Evolutionary conservation across 1,140 invertebrate species (phyloP).

Genomic region (Teleogryllus occipitalis): DNA sequence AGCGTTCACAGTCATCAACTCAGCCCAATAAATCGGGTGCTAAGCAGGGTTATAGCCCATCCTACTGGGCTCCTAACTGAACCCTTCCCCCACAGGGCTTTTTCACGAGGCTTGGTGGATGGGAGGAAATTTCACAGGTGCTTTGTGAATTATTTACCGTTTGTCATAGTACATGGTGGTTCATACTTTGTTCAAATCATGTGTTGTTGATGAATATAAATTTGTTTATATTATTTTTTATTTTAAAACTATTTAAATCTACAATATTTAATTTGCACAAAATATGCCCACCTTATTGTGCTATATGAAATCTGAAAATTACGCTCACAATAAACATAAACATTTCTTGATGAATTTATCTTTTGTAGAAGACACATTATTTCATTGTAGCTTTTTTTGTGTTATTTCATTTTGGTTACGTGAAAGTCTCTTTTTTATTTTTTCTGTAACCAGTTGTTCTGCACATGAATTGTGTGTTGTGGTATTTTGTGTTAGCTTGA

Average conservation of each 20-base stretch:
- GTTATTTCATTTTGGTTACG: constrained; percentile 13
- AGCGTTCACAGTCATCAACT: constrained; percentile 55
- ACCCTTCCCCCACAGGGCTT: not conserved
- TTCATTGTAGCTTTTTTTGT: constrained; percentile 19
- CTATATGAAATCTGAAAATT: constrained; percentile 10
- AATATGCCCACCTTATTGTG: constrained; percentile 15
- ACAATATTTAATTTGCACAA: constrained; percentile 17
- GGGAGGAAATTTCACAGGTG: constrained; percentile 8
- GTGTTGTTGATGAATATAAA: constrained; percentile 16
- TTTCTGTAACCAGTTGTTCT: constrained; percentile 10
- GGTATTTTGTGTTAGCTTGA: constrained; percentile 21
- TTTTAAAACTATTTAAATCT: constrained; percentile 17
- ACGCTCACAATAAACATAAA: constrained; percentile 18
- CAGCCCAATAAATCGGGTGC: constrained; percentile 55
- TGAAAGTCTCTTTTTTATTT: not conserved
- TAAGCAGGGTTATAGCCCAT: constrained; percentile 47
- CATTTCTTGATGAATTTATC: constrained; percentile 17
- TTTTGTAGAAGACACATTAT: constrained; percentile 16
- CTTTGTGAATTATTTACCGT: constrained; percentile 17
- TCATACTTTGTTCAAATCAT: constrained; percentile 20
- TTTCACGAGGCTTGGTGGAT: constrained; percentile 10
- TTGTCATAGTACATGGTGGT: constrained; percentile 11
- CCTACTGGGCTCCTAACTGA: constrained; percentile 32
- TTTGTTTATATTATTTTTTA: constrained; percentile 15
- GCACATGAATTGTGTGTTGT: constrained; percentile 19